A percentile compares a stretch with the other conserved stretches of the same genome.
Evolutionary conservation across 2,888 invertebrate species (phyloP).

Genomic region (Dusona sp.): DNA sequence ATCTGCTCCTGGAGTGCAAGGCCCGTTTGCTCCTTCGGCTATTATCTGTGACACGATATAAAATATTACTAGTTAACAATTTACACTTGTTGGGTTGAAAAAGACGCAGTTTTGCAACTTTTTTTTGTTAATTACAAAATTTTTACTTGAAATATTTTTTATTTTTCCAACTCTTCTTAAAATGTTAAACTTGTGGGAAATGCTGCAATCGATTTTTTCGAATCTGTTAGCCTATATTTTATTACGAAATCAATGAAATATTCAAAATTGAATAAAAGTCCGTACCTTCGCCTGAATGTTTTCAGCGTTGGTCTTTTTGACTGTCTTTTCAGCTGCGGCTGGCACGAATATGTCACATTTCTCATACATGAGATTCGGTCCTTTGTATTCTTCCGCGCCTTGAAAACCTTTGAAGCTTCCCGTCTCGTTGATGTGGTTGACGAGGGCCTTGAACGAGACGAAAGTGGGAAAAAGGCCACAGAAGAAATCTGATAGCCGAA

Average conservation of each 20-base stretch:
- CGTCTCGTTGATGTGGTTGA: slow-evolving; percentile 90
- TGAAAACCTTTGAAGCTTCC: slow-evolving; percentile 98
- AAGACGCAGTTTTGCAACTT: too few relatives aligned
- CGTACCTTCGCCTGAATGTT: slow-evolving; percentile 88
- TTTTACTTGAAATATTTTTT: too few relatives aligned
- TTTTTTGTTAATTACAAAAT: too few relatives aligned
- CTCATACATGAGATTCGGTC: slow-evolving; percentile 93
- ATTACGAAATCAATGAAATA: neutral
- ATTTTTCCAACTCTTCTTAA: too few relatives aligned
- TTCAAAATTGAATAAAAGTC: neutral
- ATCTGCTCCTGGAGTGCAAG: slow-evolving; percentile 94
- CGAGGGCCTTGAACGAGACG: slow-evolving; percentile 43
- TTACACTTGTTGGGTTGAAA: too few relatives aligned
- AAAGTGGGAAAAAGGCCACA: slow-evolving; percentile 28
- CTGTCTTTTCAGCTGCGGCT: slow-evolving; percentile 97
- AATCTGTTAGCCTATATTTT: neutral
- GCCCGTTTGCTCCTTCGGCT: slow-evolving; percentile 96
- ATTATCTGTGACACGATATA: slow-evolving; percentile 87
- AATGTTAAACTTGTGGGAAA: neutral
- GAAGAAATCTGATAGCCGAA: slow-evolving; percentile 16
- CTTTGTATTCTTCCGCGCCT: slow-evolving; percentile 93
- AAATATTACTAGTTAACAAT: neutral
- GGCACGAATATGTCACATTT: slow-evolving; percentile 98
- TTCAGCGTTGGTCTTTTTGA: slow-evolving; percentile 95
- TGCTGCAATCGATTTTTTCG: neutral